Evolutionary conservation across 2,888 invertebrate species (phyloP), one percentile per base, ranked within the genome.

Genomic region (Hedya salicella): DNA sequence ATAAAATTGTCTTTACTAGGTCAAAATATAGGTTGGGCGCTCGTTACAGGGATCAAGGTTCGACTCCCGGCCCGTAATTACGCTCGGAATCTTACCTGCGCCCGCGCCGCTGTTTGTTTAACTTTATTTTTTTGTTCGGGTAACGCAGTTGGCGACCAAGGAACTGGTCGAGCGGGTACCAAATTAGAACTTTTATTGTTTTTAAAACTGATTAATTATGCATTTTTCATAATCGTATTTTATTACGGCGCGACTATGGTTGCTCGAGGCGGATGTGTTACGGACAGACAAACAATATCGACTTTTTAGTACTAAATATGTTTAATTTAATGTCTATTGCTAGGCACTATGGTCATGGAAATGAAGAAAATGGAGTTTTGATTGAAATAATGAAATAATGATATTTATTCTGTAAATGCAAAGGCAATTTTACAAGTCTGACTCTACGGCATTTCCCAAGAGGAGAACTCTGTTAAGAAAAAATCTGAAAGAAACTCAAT

Each of bases 1-100:
- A 69, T 82, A 82, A 83, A 84, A 82, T 72, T 78, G 80, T 83
- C 76, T 75, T 82, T 82, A 78, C 73, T 77, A 79, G 78, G 75
- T 81, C 81, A 86, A 87, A 89, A 83, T 88, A 89, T 86, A 87
- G 88, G 89, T 85, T 88, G 68, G 71, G 6, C 32, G 40, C 53
- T 59, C 19, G 56, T 56, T 46, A 48, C 21, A 21, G 71, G 73
- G 81, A 77, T 78, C 74, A 69, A 64, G 79, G 76, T 73, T 77
- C 73, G 78, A 75, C 73, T 78, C 79, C 78, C 71, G 74, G 75
- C 71, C 71, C 77, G 78, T 87, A 88, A 88, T 89, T 88, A 84
- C 77, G 80, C 75, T 76, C 73, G 74, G 73, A 73, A 70, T 74
- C 76, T 74, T 88, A 88, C 89, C 88, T 87, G 88, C 75, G 72